Evolutionary conservation across 1,140 invertebrate genomes (phyloP).

Genomic region (Trichomalopsis sarcophagae): DNA sequence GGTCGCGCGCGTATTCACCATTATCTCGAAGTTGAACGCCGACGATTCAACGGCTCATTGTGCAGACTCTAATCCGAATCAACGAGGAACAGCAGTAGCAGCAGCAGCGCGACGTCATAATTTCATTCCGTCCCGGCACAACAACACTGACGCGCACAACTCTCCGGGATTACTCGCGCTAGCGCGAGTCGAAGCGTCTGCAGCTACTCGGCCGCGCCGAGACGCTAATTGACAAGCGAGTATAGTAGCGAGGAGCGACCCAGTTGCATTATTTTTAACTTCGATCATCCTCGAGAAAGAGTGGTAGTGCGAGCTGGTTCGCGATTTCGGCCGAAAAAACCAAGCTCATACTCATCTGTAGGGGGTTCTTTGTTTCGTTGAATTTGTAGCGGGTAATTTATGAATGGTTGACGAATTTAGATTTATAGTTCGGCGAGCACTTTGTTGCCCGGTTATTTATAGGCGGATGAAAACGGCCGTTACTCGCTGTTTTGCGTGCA

Average conservation of each 20-base stretch:
- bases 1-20: neutral
- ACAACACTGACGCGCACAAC: neutral
- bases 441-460: neutral
- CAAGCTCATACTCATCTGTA: neutral
- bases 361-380: too few relatives aligned
- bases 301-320: neutral
- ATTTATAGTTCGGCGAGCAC: neutral
- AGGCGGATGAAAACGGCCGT: neutral
- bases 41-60: neutral
- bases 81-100: neutral
- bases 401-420: too few relatives aligned
- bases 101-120: neutral
- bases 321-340: neutral
- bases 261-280: conserved; percentile 51
- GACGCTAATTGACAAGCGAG: conserved; percentile 35
- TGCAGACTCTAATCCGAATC: neutral
- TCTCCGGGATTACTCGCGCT: conserved; percentile 3
- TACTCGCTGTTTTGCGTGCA: neutral
- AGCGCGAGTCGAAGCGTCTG: neutral
- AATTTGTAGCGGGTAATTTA: too few relatives aligned
- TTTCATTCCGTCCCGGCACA: neutral
- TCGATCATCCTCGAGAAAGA: conserved; percentile 19
- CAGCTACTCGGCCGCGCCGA: neutral
- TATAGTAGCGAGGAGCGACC: conserved; percentile 21
- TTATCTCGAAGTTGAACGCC: neutral